Percentiles rank a stretch among this genome's conserved stretches.
These are phyloP conservation scores for Pseudanteris insignis DNA, from an alignment of 2,888 invertebrate species.

Conservation along the genomic window DNA sequence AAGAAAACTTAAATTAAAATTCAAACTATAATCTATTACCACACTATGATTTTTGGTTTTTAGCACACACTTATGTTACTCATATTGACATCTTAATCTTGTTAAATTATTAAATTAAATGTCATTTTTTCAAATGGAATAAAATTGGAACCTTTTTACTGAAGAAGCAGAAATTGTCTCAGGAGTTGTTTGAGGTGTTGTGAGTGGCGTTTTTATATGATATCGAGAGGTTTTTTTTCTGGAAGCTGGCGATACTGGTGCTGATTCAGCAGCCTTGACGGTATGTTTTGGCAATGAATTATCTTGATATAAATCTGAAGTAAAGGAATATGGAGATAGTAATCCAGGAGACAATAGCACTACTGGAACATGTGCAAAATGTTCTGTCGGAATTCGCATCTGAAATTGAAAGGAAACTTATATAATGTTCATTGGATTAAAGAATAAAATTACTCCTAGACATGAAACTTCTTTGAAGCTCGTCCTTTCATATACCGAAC, in stretches of 20 bases:
- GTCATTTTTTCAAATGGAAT: too few species aligned
- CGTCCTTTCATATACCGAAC: too few species aligned
- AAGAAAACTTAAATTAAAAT: too few species aligned
- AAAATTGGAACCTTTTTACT: constrained; percentile 51
- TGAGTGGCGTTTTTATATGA: constrained; percentile 57
- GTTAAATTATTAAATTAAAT: too few species aligned
- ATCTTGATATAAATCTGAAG: constrained; percentile 66
- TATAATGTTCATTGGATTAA: too few species aligned
- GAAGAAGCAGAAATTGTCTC: constrained; percentile 52
- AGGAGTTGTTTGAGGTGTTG: constrained; percentile 57
- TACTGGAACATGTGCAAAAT: constrained; percentile 93
- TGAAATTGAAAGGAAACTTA: constrained; percentile 65
- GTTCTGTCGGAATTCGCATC: constrained; percentile 96
- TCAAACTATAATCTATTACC: too few species aligned
- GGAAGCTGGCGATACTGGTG: constrained; percentile 65
- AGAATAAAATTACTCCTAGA: too few species aligned
- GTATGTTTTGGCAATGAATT: constrained; percentile 63
- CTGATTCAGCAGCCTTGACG: constrained; percentile 60
- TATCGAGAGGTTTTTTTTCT: constrained; percentile 66
- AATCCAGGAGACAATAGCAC: constrained; percentile 87
- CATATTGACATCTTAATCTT: too few species aligned
- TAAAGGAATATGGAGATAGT: constrained; percentile 75
- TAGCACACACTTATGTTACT: too few species aligned
- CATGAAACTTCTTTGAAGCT: too few species aligned
- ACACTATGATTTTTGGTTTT: too few species aligned